Percentiles rank a stretch among this genome's conserved stretches.
Evolutionary conservation across 2,113 vertebrate species (phyloP).

Genomic region (Hiodon alosoides): DNA sequence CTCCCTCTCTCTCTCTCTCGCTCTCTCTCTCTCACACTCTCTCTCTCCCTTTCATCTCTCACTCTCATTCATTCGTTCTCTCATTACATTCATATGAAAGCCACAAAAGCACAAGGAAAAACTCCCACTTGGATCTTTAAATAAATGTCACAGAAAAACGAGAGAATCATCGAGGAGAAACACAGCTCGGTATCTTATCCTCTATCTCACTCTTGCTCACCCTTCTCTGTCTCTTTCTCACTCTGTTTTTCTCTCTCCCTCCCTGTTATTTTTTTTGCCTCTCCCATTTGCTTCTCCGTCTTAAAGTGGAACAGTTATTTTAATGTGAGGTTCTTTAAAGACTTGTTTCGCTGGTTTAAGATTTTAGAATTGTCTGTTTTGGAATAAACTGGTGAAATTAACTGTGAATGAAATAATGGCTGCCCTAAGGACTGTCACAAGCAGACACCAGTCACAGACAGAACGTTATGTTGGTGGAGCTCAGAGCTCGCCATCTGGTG

Average conservation of each 20-base stretch:
- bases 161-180: neutral
- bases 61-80: constrained; percentile 3
- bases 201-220: constrained; percentile 8
- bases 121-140: neutral
- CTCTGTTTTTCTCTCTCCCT: neutral
- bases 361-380: neutral
- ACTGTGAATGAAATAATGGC: constrained; percentile 21
- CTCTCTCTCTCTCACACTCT: constrained; percentile 8
- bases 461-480: neutral
- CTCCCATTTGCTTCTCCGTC: neutral
- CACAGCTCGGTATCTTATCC: neutral
- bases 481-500: constrained; percentile 17
- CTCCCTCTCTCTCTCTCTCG: constrained; percentile 7
- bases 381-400: constrained; percentile 5
- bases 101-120: constrained; percentile 16
- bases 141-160: constrained; percentile 9
- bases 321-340: neutral
- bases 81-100: constrained; percentile 4
- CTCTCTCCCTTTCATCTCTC: constrained; percentile 2
- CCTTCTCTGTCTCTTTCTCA: constrained; percentile 30
- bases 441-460: neutral
- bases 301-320: neutral
- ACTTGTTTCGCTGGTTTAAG: neutral
- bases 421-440: constrained; percentile 10
- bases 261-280: constrained; percentile 23